A percentile compares a stretch with the other conserved stretches of the same genome.
These are phyloP conservation scores for Procambarus clarkii DNA, from an alignment of 1,140 invertebrate genomes.

Conservation along the genomic window DNA sequence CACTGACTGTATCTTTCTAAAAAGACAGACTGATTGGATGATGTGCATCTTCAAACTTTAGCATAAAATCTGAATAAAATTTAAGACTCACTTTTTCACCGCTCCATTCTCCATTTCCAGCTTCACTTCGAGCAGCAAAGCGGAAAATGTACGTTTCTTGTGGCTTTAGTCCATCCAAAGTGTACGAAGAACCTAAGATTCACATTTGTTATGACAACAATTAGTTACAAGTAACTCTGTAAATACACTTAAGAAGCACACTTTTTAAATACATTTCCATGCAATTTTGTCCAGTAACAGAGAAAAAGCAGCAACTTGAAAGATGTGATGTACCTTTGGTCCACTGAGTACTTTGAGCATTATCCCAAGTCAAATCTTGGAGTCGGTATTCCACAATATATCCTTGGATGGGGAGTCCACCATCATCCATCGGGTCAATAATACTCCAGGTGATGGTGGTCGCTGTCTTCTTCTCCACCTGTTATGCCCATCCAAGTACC, in stretches of 20 bases:
- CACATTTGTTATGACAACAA: neutral
- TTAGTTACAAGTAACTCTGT: too few relatives aligned
- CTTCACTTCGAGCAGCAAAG: slow-evolving; percentile 89
- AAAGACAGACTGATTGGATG: neutral
- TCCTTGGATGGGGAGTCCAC: slow-evolving; percentile 84
- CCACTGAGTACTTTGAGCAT: slow-evolving; percentile 85
- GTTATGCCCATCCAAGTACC: neutral
- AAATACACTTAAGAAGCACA: too few relatives aligned
- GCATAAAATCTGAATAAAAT: slow-evolving; percentile 7
- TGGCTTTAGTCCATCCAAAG: slow-evolving; percentile 87
- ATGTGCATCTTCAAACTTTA: neutral
- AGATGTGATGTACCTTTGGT: slow-evolving; percentile 79
- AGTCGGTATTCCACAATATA: slow-evolving; percentile 87
- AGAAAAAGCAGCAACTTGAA: neutral
- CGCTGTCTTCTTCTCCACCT: slow-evolving; percentile 77
- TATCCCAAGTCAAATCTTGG: slow-evolving; percentile 80
- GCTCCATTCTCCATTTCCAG: slow-evolving; percentile 86
- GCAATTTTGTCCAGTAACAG: too few relatives aligned
- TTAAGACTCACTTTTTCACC: slow-evolving; percentile 75
- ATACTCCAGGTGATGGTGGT: slow-evolving; percentile 89
- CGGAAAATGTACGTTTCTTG: slow-evolving; percentile 88
- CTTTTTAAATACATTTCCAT: too few relatives aligned
- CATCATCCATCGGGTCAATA: slow-evolving; percentile 82
- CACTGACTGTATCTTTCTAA: neutral
- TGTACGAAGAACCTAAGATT: slow-evolving; percentile 79